phyloP scores from a whole-genome alignment of 2,797 vertebrate species.

The Sebastes hubbsi region DNA sequence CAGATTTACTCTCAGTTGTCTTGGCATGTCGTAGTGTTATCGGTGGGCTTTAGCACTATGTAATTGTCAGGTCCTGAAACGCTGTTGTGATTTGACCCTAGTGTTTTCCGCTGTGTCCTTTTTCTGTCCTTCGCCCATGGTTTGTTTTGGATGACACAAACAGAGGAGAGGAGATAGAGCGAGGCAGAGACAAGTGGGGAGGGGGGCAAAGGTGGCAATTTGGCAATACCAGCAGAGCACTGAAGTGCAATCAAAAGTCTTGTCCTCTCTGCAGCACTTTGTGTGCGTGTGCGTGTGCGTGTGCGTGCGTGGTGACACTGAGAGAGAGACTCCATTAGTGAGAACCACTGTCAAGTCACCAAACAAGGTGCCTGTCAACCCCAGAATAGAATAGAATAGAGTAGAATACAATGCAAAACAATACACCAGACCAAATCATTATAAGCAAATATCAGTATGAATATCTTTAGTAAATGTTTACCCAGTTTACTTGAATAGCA shows the following conservation, averaged over 20 bases:
- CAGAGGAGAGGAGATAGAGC: not conserved
- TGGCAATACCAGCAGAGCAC: constrained; percentile 53
- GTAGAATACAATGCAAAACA: not conserved
- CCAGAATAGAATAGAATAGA: not conserved
- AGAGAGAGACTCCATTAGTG: constrained; percentile 53
- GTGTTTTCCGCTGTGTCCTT: constrained; percentile 36
- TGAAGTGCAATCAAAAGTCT: constrained; percentile 56
- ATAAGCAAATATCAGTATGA: not conserved
- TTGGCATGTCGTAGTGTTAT: constrained; percentile 1
- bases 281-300: not conserved
- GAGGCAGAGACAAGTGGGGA: constrained; percentile 2
- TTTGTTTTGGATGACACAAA: constrained; percentile 47
- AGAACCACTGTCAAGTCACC: constrained; percentile 38
- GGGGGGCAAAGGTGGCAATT: constrained; percentile 59
- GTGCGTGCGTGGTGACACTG: constrained; percentile 16
- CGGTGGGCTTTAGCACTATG: not conserved
- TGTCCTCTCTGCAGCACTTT: constrained; percentile 27
- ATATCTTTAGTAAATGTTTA: not conserved
- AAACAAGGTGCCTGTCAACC: constrained; percentile 25
- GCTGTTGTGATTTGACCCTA: constrained; percentile 17
- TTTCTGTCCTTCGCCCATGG: constrained; percentile 38
- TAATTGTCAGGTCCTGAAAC: constrained; percentile 27
- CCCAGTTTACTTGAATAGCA: not conserved
- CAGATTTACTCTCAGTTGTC: not conserved
- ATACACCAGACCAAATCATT: not conserved